Percentiles rank a stretch among this genome's conserved stretches.
These are phyloP conservation scores for Drosophila nigromelanica DNA, from an alignment of 1,140 invertebrate genomes.

Conservation along the genomic window DNA sequence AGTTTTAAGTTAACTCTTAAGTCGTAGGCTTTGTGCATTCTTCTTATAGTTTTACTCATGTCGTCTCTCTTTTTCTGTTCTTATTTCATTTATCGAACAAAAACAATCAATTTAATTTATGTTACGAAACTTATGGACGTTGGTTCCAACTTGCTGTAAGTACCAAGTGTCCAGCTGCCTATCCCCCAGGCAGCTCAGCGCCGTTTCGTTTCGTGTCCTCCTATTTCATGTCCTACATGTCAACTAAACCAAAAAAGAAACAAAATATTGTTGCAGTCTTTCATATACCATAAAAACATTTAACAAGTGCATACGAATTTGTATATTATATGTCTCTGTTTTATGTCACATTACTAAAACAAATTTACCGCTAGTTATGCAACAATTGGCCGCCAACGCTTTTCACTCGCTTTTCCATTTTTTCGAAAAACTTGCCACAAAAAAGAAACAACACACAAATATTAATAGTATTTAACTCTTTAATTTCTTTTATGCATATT, in stretches of 20 bases:
- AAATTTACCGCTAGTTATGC: conserved; percentile 12
- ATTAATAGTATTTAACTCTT: conserved; percentile 65
- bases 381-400: conserved; percentile 38
- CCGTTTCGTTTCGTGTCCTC: conserved; percentile 43
- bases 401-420: conserved; percentile 38
- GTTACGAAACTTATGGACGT: conserved; percentile 49
- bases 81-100: conserved; percentile 52
- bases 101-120: conserved; percentile 55
- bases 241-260: conserved; percentile 29
- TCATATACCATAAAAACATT: conserved; percentile 19
- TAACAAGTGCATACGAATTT: conserved; percentile 30
- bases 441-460: conserved; percentile 19
- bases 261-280: conserved; percentile 17
- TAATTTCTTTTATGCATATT: conserved; percentile 67
- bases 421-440: neutral
- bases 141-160: conserved; percentile 71
- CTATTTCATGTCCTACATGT: conserved; percentile 31
- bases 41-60: conserved; percentile 72
- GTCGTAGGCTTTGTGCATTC: conserved; percentile 55
- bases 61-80: conserved; percentile 52
- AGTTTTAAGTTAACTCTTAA: conserved; percentile 58
- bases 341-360: conserved; percentile 6
- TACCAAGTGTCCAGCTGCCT: conserved; percentile 69
- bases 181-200: conserved; percentile 16
- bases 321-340: conserved; percentile 20